Conservation (phyloP, 2,113 vertebrate species). For the Amphilophus citrinellus region DNA sequence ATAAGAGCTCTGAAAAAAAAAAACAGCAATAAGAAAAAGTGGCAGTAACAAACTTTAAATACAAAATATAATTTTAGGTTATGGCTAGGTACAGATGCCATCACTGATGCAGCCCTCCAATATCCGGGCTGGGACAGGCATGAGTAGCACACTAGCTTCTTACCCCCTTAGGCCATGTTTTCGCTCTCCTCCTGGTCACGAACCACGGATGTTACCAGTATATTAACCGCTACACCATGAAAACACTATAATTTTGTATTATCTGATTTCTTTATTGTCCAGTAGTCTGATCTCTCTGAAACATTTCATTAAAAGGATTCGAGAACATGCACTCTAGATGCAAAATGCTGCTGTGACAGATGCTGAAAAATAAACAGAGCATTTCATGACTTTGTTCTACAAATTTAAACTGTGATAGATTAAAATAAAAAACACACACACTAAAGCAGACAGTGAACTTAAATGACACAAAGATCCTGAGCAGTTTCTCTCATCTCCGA, state of each 20-base stretch:
- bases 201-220: background rate
- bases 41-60: too few relatives aligned
- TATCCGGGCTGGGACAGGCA: background rate
- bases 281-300: background rate
- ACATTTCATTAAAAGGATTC: background rate
- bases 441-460: background rate
- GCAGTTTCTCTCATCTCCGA: constrained; percentile 11
- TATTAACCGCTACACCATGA: background rate
- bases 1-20: too few relatives aligned
- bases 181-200: background rate
- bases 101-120: too few relatives aligned
- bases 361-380: background rate
- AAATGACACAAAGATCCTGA: background rate
- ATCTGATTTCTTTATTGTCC: background rate
- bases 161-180: background rate
- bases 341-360: background rate
- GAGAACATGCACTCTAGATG: background rate
- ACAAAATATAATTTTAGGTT: too few relatives aligned
- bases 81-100: too few relatives aligned
- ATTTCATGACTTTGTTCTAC: background rate
- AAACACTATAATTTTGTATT: background rate
- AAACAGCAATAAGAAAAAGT: too few relatives aligned
- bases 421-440: too few relatives aligned
- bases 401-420: background rate
- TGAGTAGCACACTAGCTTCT: background rate